These are phyloP conservation scores for Bubo scandiacus DNA, from an alignment of 2,113 vertebrate species.

Conservation along the genomic window DNA sequence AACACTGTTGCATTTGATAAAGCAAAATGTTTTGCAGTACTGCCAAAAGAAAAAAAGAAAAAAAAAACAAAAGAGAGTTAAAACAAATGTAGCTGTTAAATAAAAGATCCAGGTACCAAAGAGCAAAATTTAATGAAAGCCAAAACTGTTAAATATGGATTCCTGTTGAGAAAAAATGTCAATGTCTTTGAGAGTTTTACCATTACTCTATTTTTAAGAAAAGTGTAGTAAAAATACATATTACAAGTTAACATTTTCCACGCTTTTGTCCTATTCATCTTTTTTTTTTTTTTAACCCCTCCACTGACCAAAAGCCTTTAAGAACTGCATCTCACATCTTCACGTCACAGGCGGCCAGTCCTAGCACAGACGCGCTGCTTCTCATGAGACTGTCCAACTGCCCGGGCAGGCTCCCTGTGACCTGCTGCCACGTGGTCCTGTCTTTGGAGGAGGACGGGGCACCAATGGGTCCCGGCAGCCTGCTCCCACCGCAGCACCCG, in stretches of 20 bases:
- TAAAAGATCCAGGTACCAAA: slow-evolving; percentile 84
- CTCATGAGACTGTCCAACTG: background rate
- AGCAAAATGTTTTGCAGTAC: slow-evolving; percentile 15
- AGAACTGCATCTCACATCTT: slow-evolving; percentile 45
- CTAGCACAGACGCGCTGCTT: background rate
- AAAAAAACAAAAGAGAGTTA: slow-evolving; percentile 61
- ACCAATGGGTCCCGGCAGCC: background rate
- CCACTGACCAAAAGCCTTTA: slow-evolving; percentile 54
- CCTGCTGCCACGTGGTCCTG: slow-evolving; percentile 22
- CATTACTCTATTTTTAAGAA: slow-evolving; percentile 85
- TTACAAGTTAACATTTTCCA: slow-evolving; percentile 82
- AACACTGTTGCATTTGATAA: background rate
- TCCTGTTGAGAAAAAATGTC: slow-evolving; percentile 82
- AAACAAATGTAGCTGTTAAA: slow-evolving; percentile 80
- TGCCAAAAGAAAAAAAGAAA: background rate
- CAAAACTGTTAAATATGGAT: slow-evolving; percentile 81
- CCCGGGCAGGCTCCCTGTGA: background rate
- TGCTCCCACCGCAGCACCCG: background rate
- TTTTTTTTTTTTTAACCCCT: slow-evolving; percentile 24
- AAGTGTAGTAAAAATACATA: slow-evolving; percentile 88
- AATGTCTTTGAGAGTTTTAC: slow-evolving; percentile 75
- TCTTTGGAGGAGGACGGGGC: slow-evolving; percentile 27
- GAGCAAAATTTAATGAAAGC: slow-evolving; percentile 86
- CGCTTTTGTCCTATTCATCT: slow-evolving; percentile 48
- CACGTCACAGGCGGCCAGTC: slow-evolving; percentile 23